Percentiles rank a stretch among this genome's conserved stretches.
phyloP scores from a whole-genome alignment of 2,888 invertebrate species.

The Campoplex capitator region DNA sequence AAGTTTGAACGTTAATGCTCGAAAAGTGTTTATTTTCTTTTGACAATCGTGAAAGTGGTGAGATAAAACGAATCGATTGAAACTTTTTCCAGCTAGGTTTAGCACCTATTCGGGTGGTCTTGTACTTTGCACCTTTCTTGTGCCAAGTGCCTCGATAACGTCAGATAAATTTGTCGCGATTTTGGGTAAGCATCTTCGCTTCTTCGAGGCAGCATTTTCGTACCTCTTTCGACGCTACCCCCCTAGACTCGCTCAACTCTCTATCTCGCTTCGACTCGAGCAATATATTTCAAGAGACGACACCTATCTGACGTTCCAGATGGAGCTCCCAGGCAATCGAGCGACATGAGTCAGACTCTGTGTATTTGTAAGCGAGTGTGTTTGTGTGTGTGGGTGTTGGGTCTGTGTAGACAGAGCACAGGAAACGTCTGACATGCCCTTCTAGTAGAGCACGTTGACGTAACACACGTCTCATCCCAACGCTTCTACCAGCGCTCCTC shows the following conservation, averaged over 20 bases:
- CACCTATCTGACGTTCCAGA: constrained; percentile 60
- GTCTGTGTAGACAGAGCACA: not conserved
- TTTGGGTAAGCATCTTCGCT: constrained; percentile 57
- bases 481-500: constrained; percentile 32
- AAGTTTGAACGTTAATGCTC: constrained; percentile 29
- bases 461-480: constrained; percentile 41
- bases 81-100: constrained; percentile 25
- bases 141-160: constrained; percentile 53
- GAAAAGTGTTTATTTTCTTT: constrained; percentile 36
- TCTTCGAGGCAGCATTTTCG: constrained; percentile 2
- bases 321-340: constrained; percentile 44
- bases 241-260: not conserved
- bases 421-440: constrained; percentile 36
- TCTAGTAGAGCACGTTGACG: constrained; percentile 38
- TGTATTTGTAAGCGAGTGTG: not conserved
- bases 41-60: constrained; percentile 26
- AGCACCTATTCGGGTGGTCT: not conserved
- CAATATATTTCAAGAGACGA: constrained; percentile 51
- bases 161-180: constrained; percentile 65
- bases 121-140: constrained; percentile 39
- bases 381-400: not conserved
- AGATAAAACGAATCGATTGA: constrained; percentile 34
- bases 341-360: not conserved
- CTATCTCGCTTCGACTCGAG: constrained; percentile 11
- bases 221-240: not conserved